Evolutionary conservation across 2,797 vertebrate species (phyloP).

Genomic region (Coregonus sp.): DNA sequence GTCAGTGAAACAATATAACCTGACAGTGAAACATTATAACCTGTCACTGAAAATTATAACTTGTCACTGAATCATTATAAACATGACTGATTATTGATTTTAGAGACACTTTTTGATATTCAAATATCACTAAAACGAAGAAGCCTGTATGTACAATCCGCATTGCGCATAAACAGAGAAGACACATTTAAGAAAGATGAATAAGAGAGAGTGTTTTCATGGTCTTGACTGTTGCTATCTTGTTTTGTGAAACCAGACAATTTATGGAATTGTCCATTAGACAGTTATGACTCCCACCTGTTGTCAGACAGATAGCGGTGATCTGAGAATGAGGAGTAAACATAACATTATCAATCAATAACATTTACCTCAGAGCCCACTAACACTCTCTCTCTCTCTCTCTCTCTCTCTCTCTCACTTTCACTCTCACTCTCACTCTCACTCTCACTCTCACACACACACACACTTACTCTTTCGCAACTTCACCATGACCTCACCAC

Average conservation of each 20-base stretch:
- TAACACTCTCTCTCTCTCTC: neutral
- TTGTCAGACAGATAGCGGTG: constrained; percentile 27
- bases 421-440: too few species aligned
- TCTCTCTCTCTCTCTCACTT: constrained; percentile 6
- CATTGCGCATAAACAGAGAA: too few species aligned
- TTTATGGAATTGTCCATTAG: constrained; percentile 31
- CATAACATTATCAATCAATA: constrained; percentile 6
- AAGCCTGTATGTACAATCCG: neutral
- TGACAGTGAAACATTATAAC: too few species aligned
- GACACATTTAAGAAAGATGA: neutral
- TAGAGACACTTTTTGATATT: neutral
- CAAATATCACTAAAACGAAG: neutral
- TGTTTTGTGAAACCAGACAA: neutral
- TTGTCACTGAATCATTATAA: neutral
- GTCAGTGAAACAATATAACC: too few species aligned
- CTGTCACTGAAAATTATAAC: too few species aligned
- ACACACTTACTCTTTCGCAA: constrained; percentile 46
- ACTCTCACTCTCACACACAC: constrained; percentile 21
- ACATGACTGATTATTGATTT: neutral
- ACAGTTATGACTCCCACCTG: constrained; percentile 22
- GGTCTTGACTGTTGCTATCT: neutral
- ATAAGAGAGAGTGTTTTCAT: neutral
- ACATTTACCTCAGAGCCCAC: neutral
- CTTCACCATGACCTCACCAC: constrained; percentile 36
- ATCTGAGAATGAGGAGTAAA: constrained; percentile 28